phyloP scores from a whole-genome alignment of 2,888 invertebrate species.

The Drosophila acutilabella region DNA sequence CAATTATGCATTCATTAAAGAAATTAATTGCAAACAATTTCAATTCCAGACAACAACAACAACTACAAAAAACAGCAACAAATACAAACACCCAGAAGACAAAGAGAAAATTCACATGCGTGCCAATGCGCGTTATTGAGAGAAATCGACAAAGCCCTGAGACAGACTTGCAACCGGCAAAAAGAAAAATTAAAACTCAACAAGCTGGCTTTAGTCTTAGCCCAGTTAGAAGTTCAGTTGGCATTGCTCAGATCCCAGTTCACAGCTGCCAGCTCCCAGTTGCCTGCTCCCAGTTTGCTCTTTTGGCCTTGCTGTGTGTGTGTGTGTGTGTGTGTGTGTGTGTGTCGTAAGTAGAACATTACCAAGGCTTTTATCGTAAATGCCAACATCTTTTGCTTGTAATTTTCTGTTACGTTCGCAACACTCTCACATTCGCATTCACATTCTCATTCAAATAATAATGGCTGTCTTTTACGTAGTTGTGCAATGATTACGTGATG shows the following conservation, averaged over 20 bases:
- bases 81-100: conserved; percentile 9
- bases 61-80: neutral
- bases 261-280: too few relatives aligned
- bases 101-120: conserved; percentile 61
- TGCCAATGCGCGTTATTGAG: conserved; percentile 68
- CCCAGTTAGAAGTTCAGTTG: neutral
- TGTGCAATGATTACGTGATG: conserved; percentile 79
- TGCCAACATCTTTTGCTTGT: conserved; percentile 81
- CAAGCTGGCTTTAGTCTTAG: conserved; percentile 37
- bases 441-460: conserved; percentile 79
- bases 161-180: conserved; percentile 43
- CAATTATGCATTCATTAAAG: conserved; percentile 82
- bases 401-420: conserved; percentile 79
- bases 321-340: conserved; percentile 41
- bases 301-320: conserved; percentile 6
- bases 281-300: neutral
- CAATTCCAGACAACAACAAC: conserved; percentile 21
- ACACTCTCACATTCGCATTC: conserved; percentile 68
- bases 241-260: neutral
- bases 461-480: conserved; percentile 78
- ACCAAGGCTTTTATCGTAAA: conserved; percentile 80
- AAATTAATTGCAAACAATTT: conserved; percentile 80
- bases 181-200: conserved; percentile 28
- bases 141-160: conserved; percentile 53
- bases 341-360: conserved; percentile 77